A percentile compares a stretch with the other conserved stretches of the same genome.
Conservation (phyloP, 2,888 invertebrate species). For the Rhyacophila evoluta region DNA sequence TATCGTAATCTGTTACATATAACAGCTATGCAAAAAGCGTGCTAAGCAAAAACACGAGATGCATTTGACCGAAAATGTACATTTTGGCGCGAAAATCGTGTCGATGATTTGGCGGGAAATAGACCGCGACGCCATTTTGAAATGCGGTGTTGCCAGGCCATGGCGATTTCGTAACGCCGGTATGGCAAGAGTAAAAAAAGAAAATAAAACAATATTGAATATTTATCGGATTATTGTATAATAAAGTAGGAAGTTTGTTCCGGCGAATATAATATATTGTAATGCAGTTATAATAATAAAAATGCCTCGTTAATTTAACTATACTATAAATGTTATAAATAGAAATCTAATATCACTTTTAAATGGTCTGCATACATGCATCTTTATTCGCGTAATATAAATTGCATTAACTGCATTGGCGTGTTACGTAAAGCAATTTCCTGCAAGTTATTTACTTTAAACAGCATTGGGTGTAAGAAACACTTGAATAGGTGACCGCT, state of each 20-base stretch:
- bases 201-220: background rate
- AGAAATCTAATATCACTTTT: background rate
- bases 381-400: too few relatives aligned
- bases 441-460: too few relatives aligned
- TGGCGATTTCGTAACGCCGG: background rate
- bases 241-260: background rate
- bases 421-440: too few relatives aligned
- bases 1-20: too few relatives aligned
- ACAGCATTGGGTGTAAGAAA: too few relatives aligned
- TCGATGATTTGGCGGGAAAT: conserved; percentile 30
- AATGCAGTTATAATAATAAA: background rate
- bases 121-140: conserved; percentile 32
- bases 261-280: background rate
- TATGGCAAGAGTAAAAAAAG: background rate
- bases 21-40: too few relatives aligned
- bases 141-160: conserved; percentile 7
- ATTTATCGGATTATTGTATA: background rate
- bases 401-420: too few relatives aligned
- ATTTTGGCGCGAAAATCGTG: conserved; percentile 27
- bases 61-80: background rate
- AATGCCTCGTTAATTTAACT: background rate
- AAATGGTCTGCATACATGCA: too few relatives aligned
- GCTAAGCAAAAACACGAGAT: background rate
- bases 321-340: background rate
- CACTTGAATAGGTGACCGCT: too few relatives aligned